Evolutionary conservation across 2,888 invertebrate species (phyloP).

Genomic region (Meteorus cinctellus): DNA sequence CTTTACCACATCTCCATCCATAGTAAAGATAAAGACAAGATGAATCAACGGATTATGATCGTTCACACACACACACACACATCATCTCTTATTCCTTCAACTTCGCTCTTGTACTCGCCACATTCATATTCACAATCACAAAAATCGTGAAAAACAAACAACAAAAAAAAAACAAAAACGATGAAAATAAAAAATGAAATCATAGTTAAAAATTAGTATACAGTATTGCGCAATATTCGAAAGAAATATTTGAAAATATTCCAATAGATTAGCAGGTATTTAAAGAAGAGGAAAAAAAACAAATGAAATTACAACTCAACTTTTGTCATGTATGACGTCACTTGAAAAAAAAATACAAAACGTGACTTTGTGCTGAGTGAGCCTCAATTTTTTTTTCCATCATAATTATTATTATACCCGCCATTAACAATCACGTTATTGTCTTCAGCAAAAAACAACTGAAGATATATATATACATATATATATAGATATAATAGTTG

Average conservation of each 20-base stretch:
- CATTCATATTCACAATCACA: background rate
- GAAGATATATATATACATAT: background rate
- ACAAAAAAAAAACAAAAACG: constrained; percentile 16
- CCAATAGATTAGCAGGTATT: background rate
- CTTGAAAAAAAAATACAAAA: constrained; percentile 5
- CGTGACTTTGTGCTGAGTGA: background rate
- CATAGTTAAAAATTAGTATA: background rate
- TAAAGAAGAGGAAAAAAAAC: background rate
- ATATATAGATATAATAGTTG: background rate
- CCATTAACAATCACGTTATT: constrained; percentile 30
- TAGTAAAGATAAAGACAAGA: constrained; percentile 21
- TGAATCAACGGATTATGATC: constrained; percentile 39
- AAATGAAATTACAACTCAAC: constrained; percentile 3
- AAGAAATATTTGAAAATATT: background rate
- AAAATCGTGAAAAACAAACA: constrained; percentile 11
- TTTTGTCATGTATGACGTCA: background rate
- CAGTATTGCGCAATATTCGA: background rate
- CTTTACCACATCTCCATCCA: background rate
- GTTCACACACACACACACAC: constrained; percentile 13
- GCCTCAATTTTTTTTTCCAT: constrained; percentile 13
- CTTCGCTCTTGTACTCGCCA: constrained; percentile 2
- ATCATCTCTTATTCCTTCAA: constrained; percentile 18
- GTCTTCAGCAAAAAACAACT: constrained; percentile 27
- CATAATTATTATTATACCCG: background rate
- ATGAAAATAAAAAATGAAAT: background rate